Conservation (phyloP, 2,888 invertebrate species). For the Monochamus alternatus region DNA sequence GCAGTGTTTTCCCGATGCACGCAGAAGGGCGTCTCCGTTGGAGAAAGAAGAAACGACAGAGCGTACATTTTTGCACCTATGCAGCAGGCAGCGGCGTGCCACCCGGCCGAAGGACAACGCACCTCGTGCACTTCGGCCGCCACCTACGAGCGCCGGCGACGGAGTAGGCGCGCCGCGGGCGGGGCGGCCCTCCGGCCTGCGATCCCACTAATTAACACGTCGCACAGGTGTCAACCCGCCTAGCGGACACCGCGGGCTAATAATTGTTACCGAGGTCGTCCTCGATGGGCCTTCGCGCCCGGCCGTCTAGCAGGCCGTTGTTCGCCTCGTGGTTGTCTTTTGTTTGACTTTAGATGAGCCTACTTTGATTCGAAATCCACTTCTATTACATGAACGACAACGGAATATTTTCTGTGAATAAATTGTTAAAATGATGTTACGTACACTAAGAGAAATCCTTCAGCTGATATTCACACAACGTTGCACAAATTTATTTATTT, state of each 20-base stretch:
- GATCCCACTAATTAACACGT: constrained; percentile 62
- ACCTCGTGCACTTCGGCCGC: constrained; percentile 47
- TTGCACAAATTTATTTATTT: too few relatives aligned
- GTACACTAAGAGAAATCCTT: too few relatives aligned
- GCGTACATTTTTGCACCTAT: constrained; percentile 26
- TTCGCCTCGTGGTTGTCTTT: too few relatives aligned
- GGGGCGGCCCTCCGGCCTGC: constrained; percentile 43
- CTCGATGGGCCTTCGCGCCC: background rate
- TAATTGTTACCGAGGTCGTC: constrained; percentile 23
- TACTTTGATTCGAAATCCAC: too few relatives aligned
- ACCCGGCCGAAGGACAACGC: constrained; percentile 42
- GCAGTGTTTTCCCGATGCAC: background rate
- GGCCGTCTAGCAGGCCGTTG: too few relatives aligned
- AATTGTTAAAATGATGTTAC: too few relatives aligned
- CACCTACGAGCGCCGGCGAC: constrained; percentile 55
- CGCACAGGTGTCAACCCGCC: constrained; percentile 60
- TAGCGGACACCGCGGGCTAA: constrained; percentile 53
- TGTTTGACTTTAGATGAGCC: too few relatives aligned
- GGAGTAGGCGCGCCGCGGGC: constrained; percentile 50
- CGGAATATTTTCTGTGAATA: too few relatives aligned
- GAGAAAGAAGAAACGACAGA: constrained; percentile 23
- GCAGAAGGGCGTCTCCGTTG: background rate
- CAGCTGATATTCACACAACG: too few relatives aligned
- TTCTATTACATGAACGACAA: too few relatives aligned
- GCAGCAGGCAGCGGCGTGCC: constrained; percentile 27